Evolutionary conservation across 2,113 vertebrate species (phyloP), one percentile per base, ranked within the genome.

Genomic region (Pandion haliaetus): DNA sequence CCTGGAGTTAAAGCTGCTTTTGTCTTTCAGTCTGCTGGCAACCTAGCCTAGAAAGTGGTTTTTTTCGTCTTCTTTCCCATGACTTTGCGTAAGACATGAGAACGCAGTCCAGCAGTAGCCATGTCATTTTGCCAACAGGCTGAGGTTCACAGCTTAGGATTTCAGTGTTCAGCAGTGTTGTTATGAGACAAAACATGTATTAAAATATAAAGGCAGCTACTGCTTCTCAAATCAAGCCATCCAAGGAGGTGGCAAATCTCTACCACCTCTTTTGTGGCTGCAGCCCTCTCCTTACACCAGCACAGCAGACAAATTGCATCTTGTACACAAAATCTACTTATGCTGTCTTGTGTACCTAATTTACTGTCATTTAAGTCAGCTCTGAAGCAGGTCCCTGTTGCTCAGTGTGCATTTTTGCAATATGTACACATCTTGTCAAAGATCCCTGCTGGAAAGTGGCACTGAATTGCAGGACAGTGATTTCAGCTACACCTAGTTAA

Each of bases 401-500:
- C 55, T 85, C 55, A 7, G 14, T 1, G 17, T 76, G 34, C n/a
- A 25, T 28, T 88, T 93, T 12, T 79, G 86, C 74, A 38, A 50
- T 6, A 17, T 20, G 16, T 11, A 26, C 29, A 34, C 45, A 42
- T 78, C 49, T 61, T 10, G 42, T 61, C 66, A 74, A 54, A 84
- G 23, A n/a, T 77, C 66, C 89, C 85, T 26, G 76, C 38, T 31
- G 88, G 71, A 85, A 95, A 82, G 67, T 54, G 65, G 59, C 65
- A 38, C 57, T 14, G 86, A 45, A 82, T 92, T 91, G n/a, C 80
- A 79, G 84, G 94, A 83, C 45, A 20, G 20, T 2, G 71, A 91
- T 95, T 96, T 86, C 88, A 81, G 21, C 84, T 93, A 94, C 65
- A n/a, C 90, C 74, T 94, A 65, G 67, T 28, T 95, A 88, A 96